phyloP scores from a whole-genome alignment of 2,888 invertebrate species.

The Phaonia tiefii region DNA sequence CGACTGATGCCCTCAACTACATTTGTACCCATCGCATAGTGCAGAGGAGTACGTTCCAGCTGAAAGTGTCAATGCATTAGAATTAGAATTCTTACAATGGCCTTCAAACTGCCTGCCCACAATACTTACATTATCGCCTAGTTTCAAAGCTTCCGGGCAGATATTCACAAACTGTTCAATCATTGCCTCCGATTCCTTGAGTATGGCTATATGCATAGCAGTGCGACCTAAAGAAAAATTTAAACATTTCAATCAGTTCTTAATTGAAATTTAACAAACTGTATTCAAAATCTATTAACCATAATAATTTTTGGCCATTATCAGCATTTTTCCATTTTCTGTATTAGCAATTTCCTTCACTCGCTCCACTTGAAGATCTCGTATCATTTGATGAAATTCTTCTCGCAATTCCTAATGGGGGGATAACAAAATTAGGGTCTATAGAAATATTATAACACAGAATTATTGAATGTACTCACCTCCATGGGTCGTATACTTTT shows the following conservation, averaged over 20 bases:
- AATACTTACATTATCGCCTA: slow-evolving; percentile 91
- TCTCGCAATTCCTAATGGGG: slow-evolving; percentile 87
- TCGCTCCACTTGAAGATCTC: slow-evolving; percentile 84
- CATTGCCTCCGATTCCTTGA: slow-evolving; percentile 90
- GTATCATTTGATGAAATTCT: slow-evolving; percentile 87
- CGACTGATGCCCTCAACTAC: slow-evolving; percentile 90
- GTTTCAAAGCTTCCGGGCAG: slow-evolving; percentile 87
- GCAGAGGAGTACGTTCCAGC: slow-evolving; percentile 93
- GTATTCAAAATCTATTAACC: slow-evolving; percentile 71
- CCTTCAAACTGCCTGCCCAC: too few species aligned
- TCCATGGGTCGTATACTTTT: slow-evolving; percentile 88
- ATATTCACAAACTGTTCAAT: slow-evolving; percentile 88
- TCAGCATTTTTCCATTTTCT: slow-evolving; percentile 76
- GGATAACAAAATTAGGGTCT: background rate
- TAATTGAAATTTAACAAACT: slow-evolving; percentile 8
- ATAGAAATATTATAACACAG: background rate
- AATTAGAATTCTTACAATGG: too few species aligned
- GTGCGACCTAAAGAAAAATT: slow-evolving; percentile 85
- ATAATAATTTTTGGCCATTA: slow-evolving; percentile 80
- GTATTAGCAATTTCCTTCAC: slow-evolving; percentile 82
- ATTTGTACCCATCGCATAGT: slow-evolving; percentile 94
- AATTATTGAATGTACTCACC: slow-evolving; percentile 80
- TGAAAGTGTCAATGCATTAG: slow-evolving; percentile 80
- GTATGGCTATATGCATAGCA: slow-evolving; percentile 92
- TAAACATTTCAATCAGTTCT: background rate